Evolutionary conservation across 1,140 invertebrate genomes (phyloP).

Genomic region (Elysia chlorotica): DNA sequence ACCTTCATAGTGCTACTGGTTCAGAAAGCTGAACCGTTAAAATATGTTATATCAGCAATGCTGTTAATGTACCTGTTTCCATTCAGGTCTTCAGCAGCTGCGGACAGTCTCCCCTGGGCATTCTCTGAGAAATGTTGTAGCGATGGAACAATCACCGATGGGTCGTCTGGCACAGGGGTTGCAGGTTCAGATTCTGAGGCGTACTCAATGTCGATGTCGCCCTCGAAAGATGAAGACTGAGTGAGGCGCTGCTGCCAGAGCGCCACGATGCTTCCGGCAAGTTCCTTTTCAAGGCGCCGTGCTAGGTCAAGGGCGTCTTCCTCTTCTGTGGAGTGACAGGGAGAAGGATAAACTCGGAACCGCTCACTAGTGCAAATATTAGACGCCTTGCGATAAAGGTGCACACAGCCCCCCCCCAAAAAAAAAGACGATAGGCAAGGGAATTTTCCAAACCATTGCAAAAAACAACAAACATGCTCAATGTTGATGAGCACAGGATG

Average conservation of each 20-base stretch:
- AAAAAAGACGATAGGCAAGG: too few species aligned
- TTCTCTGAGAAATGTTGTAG: background rate
- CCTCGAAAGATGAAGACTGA: constrained; percentile 8
- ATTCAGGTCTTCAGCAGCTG: background rate
- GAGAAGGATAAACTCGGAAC: too few species aligned
- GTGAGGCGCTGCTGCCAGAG: constrained; percentile 21
- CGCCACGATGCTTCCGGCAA: constrained; percentile 16
- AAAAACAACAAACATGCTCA: too few species aligned
- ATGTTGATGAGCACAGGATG: too few species aligned
- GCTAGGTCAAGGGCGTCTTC: constrained; percentile 9
- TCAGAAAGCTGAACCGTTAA: too few species aligned
- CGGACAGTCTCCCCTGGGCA: background rate
- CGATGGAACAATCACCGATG: background rate
- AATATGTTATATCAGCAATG: too few species aligned
- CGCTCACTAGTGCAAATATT: too few species aligned
- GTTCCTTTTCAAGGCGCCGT: constrained; percentile 9
- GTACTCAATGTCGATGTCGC: constrained; percentile 17
- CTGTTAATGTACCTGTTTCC: constrained; percentile 18
- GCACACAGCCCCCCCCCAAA: too few species aligned
- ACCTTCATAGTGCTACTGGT: too few species aligned
- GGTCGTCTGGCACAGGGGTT: constrained; percentile 4
- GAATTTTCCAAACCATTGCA: too few species aligned
- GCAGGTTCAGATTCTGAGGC: constrained; percentile 18
- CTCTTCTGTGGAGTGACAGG: constrained; percentile 11
- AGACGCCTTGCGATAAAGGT: too few species aligned